Conservation (phyloP, 2,113 vertebrate genomes). For the Centrocercus urophasianus region DNA sequence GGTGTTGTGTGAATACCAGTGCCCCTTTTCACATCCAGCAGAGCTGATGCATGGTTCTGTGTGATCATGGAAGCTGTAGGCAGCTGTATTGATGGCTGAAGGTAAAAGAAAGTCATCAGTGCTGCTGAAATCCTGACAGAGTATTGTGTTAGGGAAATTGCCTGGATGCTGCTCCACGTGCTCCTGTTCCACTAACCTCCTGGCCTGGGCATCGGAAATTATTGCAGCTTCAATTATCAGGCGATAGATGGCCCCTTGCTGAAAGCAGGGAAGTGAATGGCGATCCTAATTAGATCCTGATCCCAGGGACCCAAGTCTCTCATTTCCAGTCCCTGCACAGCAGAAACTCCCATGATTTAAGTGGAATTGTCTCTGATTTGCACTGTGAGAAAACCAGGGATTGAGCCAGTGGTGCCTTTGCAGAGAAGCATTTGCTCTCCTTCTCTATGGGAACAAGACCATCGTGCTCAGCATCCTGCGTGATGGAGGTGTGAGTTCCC, state of each 20-base stretch:
- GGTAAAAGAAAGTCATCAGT: neutral
- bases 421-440: neutral
- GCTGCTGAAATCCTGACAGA: neutral
- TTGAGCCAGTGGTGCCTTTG: neutral
- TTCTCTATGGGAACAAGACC: neutral
- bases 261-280: neutral
- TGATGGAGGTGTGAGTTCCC: neutral
- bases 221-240: neutral
- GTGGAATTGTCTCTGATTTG: neutral
- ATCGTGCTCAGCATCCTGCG: accelerated
- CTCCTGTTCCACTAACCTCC: neutral
- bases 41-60: neutral
- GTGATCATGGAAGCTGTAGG: neutral
- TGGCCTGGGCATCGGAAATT: neutral
- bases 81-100: neutral
- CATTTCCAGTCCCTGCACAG: neutral
- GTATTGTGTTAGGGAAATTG: neutral
- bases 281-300: neutral
- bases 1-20: accelerated
- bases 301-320: neutral
- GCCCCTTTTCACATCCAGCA: neutral
- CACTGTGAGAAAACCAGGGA: neutral
- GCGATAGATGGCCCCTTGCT: neutral
- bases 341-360: neutral
- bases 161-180: neutral